Base-by-base conservation (phyloP, 2,797 vertebrate genomes). In the Myotis daubentonii region DNA sequence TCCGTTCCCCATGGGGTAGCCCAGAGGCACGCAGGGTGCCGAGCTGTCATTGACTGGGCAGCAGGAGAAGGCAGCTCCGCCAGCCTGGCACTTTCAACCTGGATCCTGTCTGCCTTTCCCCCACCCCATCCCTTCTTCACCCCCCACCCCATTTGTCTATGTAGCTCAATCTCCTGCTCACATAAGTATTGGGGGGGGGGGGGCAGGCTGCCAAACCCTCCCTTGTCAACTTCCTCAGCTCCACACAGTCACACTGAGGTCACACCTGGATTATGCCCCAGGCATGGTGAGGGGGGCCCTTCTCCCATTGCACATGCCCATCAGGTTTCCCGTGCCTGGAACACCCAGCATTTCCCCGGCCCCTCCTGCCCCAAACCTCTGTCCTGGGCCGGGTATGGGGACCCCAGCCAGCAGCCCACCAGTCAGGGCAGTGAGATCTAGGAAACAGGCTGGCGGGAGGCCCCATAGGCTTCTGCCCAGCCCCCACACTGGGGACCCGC, bases 231-330 rank as follows among this genome's bases (percentile, higher is more conserved):
- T 68, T 85, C 53, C 28, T 86, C 28, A 38, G 51, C 60, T 47
- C 38, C 51, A 22, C 3, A 0, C 0, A 8, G 2, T 44, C 76
- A 74, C 44, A 6, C 3, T 20, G 65, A 93, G 53, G 60, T 62
- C 70, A 49, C 17, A 33, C 8, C 33, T 53, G 28, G 5, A 36
- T 38, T 65, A 36, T 62, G 25, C 22, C 87, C 49, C 49, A 38
- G 20, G 15, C 0, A 4, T 47, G 51, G 0, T 49, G 0, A 55
- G 5, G 20, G 66, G 8, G 6, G 70, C 22, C 20, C 3, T 38
- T 19, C 9, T 44, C 28, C 0, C 13, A 51, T 1, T 25, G 57
- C 15, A 0, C 82, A 10, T 11, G 65, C 53, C 53, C 25, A 0
- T 17, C 66, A 17, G 25, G 13, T 70, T 44, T 82, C 53, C 57